Conservation (phyloP, 2,888 invertebrate genomes). For the Tetragonisca angustula region DNA sequence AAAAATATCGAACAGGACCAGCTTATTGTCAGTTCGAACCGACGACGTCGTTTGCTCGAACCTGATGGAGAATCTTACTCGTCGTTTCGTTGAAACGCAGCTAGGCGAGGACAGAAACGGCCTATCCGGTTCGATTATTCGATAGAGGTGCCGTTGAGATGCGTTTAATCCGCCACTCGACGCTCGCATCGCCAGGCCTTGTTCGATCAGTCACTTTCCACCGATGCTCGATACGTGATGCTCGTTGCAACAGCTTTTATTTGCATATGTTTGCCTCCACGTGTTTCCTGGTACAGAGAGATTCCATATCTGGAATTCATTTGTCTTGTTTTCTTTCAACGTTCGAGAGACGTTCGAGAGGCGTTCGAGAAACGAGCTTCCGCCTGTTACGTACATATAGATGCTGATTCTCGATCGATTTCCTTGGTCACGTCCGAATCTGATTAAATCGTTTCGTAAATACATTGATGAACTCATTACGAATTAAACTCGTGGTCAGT, state of each 20-base stretch:
- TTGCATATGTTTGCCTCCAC: conserved; percentile 8
- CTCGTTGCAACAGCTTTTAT: conserved; percentile 18
- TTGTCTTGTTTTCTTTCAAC: neutral
- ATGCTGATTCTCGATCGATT: neutral
- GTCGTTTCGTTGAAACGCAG: conserved; percentile 21
- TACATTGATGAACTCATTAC: neutral
- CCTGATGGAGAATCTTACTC: conserved; percentile 1
- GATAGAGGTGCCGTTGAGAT: conserved; percentile 14
- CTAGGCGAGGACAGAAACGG: conserved; percentile 19
- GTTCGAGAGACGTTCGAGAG: too few species aligned
- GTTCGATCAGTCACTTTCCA: conserved; percentile 29
- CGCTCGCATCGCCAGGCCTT: neutral
- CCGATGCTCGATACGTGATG: conserved; percentile 13
- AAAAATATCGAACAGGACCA: neutral
- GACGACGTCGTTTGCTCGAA: neutral
- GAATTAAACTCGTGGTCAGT: neutral
- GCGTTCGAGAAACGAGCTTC: neutral
- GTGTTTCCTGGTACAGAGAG: too few species aligned
- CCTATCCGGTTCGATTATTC: conserved; percentile 59
- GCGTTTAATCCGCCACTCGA: conserved; percentile 21
- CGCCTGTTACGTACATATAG: neutral
- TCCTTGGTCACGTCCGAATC: neutral
- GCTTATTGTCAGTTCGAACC: neutral
- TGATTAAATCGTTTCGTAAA: neutral
- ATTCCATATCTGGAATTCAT: conserved; percentile 6